Evolutionary conservation across 2,888 invertebrate species (phyloP).

Genomic region (Pardosa pseudoannulata): DNA sequence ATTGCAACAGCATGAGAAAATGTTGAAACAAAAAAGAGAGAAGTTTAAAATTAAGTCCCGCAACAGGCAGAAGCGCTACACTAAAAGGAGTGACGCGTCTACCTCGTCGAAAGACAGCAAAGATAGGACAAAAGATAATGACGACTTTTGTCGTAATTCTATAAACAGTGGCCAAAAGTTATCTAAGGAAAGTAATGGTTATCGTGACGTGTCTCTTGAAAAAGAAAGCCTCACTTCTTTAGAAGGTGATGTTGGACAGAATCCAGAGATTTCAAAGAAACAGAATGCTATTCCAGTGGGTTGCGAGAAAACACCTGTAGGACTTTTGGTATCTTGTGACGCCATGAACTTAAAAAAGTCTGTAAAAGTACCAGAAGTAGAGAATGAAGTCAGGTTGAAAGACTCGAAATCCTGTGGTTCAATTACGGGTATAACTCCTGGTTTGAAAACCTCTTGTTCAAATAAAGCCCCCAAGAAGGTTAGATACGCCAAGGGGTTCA

Average conservation of each 20-base stretch:
- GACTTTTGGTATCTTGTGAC: not conserved
- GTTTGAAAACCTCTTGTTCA: no score
- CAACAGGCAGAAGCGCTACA: not conserved
- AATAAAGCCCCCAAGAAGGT: no score
- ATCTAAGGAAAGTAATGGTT: not conserved
- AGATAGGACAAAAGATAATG: not conserved
- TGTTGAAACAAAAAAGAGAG: constrained; percentile 18
- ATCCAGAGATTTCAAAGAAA: not conserved
- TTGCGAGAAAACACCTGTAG: constrained; percentile 3
- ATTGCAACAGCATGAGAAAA: constrained; percentile 6
- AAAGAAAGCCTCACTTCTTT: not conserved
- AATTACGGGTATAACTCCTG: no score
- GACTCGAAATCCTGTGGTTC: no score
- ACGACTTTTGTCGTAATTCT: not conserved
- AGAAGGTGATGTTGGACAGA: not conserved
- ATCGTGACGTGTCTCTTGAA: constrained; percentile 3
- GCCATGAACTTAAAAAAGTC: not conserved
- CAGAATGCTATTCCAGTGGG: not conserved
- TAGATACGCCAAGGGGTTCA: no score
- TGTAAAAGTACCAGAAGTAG: not conserved
- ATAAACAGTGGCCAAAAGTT: not conserved
- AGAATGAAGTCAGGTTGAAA: not conserved
- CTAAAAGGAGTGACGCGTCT: not conserved
- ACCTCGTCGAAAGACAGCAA: not conserved
- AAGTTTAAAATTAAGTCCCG: constrained; percentile 17